Conservation (phyloP, 2,113 vertebrate species). For the Plotosus lineatus region DNA sequence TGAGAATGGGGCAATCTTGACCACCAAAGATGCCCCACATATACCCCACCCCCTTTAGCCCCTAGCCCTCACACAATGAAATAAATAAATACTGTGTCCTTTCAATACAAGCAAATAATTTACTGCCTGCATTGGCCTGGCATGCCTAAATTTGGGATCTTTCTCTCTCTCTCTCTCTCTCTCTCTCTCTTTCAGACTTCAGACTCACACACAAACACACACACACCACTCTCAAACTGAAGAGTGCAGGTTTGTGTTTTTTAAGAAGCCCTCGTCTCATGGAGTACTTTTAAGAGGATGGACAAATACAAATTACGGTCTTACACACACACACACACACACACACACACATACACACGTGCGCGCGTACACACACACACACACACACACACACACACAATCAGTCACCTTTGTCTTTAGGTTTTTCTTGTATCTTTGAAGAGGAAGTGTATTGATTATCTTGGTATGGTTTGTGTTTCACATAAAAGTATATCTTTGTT, state of each 20-base stretch:
- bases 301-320: conserved; percentile 43
- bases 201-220: conserved; percentile 23
- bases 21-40: conserved; percentile 87
- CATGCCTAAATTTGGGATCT: conserved; percentile 39
- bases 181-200: too few relatives aligned
- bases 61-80: conserved; percentile 63
- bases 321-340: conserved; percentile 49
- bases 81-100: conserved; percentile 74
- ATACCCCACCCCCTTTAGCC: conserved; percentile 21
- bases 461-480: background rate
- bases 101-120: conserved; percentile 67
- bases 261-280: conserved; percentile 69
- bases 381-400: conserved; percentile 6
- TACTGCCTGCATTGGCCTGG: conserved; percentile 65
- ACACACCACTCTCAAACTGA: conserved; percentile 65
- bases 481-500: background rate
- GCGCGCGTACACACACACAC: background rate
- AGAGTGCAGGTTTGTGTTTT: conserved; percentile 70
- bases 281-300: conserved; percentile 74
- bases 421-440: background rate
- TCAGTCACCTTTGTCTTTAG: conserved; percentile 13
- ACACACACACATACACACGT: conserved; percentile 42
- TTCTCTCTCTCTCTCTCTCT: too few relatives aligned
- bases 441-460: background rate
- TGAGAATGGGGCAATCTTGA: conserved; percentile 83